Evolutionary conservation across 2,888 invertebrate genomes (phyloP), one percentile per base, ranked within the genome.

Genomic region (Tanypteryx hageni): DNA sequence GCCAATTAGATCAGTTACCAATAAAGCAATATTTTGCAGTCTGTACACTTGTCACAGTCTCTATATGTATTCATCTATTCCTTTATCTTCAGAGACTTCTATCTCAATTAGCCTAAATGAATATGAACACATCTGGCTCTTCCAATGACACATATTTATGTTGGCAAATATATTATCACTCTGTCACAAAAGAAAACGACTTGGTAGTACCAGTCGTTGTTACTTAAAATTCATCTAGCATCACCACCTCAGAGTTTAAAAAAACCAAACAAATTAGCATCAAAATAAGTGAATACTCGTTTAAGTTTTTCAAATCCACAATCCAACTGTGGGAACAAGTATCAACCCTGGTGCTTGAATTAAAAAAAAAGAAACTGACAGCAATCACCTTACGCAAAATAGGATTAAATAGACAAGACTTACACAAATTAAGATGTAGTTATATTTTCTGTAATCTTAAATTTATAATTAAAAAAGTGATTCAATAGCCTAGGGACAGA

Each of bases 401-500:
- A 64, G 16, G n/a, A 59, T 27, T 86, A 57, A 16, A 83, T 44
- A 14, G 83, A 57, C 83, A 83, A 56, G 57, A 59, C 11, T 89
- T 64, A 89, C 89, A 61, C 31, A 89, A 89, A n/a, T 89, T 56
- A 64, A 64, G 64, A 89, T 68, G 31, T 44, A 82, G 58, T 86
- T 89, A 76, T 64, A 89, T 89, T 89, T 89, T 89, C 44, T 64
- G 68, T n/a, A 64, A 44, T 44, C n/a, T 89, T 89, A n/a, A 76
- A 68, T 44, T 61, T 44, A 44, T 44, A 64, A 64, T 89, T 68
- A 89, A 89, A 89, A 89, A 83, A 56, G n/a, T 89, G 89, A 64
- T 89, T 89, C 56, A 44, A 89, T 89, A 89, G 89, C 89, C 89
- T 89, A 89, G 89, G 64, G 89, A 89, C 89, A 89, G 89, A 89